Evolutionary conservation across 2,113 vertebrate species (phyloP), one percentile per base, ranked within the genome.

Genomic region (Sigmodon hispidus): DNA sequence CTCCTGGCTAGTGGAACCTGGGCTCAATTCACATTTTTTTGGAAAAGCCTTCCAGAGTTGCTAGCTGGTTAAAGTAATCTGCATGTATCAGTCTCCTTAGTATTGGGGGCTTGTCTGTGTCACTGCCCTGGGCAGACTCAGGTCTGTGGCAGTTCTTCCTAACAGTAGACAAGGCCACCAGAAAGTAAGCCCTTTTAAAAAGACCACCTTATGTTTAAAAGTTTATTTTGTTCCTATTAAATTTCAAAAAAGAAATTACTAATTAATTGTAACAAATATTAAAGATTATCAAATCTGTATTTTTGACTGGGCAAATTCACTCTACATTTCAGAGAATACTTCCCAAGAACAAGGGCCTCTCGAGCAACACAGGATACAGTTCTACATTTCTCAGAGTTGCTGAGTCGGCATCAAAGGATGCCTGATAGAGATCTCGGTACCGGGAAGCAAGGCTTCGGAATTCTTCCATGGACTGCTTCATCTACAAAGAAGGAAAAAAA

Each of bases 401-500:
- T 0, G 99, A 99, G 96, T 99, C 99, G 0, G 99, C 99, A n/a
- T 99, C 99, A 94, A 99, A 99, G 22, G 99, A 99, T 0, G 99
- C 99, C 96, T 99, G 99, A 98, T 99, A 99, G 5, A 99, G 98
- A 93, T 99, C 99, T n/a, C 99, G 98, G 5, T 99, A 99, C 13
- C 99, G 98, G 5, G 99, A 98, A 0, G 99, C 99, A 4, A 99
- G 99, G 95, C 97, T 99, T 95, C 99, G 97, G 96, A 99, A 99
- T 97, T 99, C 99, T 81, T 99, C 99, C 99, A 99, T 99, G 26
- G 99, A 99, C 21, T 99, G 98, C 73, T 99, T 99, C 99, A 99
- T 99, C 99, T 99, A 94, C 11, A 92, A 89, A 86, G 94, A 48
- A 87, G 57, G 43, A 50, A 91, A 72, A 94, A 88, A 91, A 48